phyloP scores from a whole-genome alignment of 2,888 invertebrate genomes.

The Gisinianus flammeolus region DNA sequence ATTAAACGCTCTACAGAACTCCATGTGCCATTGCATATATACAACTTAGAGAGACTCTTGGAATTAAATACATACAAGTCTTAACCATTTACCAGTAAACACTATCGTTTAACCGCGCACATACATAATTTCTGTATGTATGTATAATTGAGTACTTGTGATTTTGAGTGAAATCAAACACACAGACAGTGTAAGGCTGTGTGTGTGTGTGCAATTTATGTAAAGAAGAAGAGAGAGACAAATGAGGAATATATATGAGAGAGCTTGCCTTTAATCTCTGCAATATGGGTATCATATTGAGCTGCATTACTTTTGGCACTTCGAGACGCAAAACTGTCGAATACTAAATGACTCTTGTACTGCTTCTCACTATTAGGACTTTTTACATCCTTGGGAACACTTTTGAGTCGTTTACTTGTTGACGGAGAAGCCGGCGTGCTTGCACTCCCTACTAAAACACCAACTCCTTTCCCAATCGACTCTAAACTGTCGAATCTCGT shows the following conservation, averaged over 20 bases:
- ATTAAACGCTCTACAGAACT: too few relatives aligned
- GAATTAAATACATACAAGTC: too few relatives aligned
- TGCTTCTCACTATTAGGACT: not conserved
- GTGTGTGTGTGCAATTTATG: not conserved
- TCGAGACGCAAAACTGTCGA: conserved; percentile 61
- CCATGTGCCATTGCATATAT: too few relatives aligned
- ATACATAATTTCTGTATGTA: too few relatives aligned
- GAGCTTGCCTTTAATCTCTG: conserved; percentile 77
- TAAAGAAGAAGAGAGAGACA: too few relatives aligned
- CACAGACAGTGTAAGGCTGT: too few relatives aligned
- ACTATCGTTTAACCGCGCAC: too few relatives aligned
- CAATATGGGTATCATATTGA: conserved; percentile 85
- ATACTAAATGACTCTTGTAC: not conserved
- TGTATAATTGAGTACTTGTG: too few relatives aligned
- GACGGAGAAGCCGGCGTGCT: not conserved
- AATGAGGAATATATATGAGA: too few relatives aligned
- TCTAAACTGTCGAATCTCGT: conserved; percentile 3
- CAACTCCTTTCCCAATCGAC: not conserved
- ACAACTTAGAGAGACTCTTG: too few relatives aligned
- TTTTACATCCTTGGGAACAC: not conserved
- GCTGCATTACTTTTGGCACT: conserved; percentile 70
- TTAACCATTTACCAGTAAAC: too few relatives aligned
- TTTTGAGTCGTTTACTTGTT: not conserved
- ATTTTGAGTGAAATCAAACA: too few relatives aligned
- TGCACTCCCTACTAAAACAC: not conserved